Evolutionary conservation across 2,888 invertebrate species (phyloP), one percentile per base, ranked within the genome.

Genomic region (Stenchaetothrips biformis): DNA sequence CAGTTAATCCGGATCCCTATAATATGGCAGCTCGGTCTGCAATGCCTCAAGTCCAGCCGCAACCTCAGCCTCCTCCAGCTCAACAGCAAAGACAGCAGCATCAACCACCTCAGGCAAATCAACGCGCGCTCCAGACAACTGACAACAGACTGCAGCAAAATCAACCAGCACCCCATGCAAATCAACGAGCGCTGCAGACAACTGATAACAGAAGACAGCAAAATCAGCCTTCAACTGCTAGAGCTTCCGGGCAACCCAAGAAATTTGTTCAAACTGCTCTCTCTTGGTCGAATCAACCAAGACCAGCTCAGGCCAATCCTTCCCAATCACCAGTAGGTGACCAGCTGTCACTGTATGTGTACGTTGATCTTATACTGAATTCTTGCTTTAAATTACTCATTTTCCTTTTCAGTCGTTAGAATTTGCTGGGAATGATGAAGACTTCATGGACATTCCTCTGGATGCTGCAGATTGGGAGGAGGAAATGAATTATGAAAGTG

Each of bases 1-100:
- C 89, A 16, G 86, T 88, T 84, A 89, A 89, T 86, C 86, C 87
- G 1, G 87, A 88, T 83, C 89, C 89, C 0, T 86, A 86, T 79
- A 83, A 84, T 48, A 8, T 74, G 25, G 25, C 67, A 2, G 9
- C 21, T 25, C 37, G 37, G 85, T 85, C 49, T 81, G 80, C 21
- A 81, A 81, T 81, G 21, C 85, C 85, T 48, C 83, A 85, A 82
- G 85, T 84, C 81, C 67, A 74, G 25, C 21, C 21, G 25, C 9
- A 7, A 7, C 7, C 21, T 74, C 9, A 0, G 11, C 7, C 21
- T 74, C 25, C 67, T 74, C 25, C 59, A 59, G 37, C 37, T 37
- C 59, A 59, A 59, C 13, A 59, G 59, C 59, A 0, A 6, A 16
- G 6, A 18, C 59, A 59, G 59, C 59, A 59, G 18, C 9, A 16